These are phyloP conservation scores for Gadopsis marmoratus DNA, from an alignment of 2,797 vertebrate species.

Conservation along the genomic window DNA sequence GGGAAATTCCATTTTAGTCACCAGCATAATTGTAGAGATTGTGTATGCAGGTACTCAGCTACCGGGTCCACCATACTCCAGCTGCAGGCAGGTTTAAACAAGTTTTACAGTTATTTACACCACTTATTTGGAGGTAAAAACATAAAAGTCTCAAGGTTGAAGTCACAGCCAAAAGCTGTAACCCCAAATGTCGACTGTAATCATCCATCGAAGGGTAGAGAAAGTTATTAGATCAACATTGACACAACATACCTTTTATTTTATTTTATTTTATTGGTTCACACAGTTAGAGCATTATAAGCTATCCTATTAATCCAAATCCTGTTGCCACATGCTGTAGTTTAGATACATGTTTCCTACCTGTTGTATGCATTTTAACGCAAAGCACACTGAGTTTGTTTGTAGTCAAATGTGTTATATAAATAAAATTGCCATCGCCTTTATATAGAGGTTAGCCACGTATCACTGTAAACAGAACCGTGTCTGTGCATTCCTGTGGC, in stretches of 20 bases:
- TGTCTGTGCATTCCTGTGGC: conserved; percentile 47
- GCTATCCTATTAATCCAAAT: not conserved
- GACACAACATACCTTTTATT: not conserved
- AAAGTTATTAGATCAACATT: not conserved
- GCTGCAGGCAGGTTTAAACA: conserved; percentile 16
- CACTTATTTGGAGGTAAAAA: not conserved
- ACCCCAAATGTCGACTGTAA: not conserved
- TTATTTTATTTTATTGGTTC: not conserved
- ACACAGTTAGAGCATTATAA: not conserved
- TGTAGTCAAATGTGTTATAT: conserved; percentile 27
- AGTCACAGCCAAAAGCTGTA: not conserved
- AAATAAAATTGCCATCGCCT: conserved; percentile 24
- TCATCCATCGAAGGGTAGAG: not conserved
- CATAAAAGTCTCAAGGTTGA: not conserved
- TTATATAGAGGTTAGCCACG: conserved; percentile 30
- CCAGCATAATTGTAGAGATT: conserved; percentile 13
- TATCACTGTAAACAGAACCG: conserved; percentile 33
- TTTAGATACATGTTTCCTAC: conserved; percentile 1
- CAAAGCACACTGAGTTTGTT: conserved; percentile 3
- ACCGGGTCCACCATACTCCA: not conserved
- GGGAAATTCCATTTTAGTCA: conserved; percentile 34
- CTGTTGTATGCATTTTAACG: not conserved
- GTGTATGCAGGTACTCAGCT: conserved; percentile 3
- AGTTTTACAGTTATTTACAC: conserved; percentile 15
- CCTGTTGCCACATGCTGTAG: not conserved